A percentile compares a stretch with the other conserved stretches of the same genome.
Evolutionary conservation across 2,888 invertebrate genomes (phyloP).

Genomic region (Macroteleia sp.): DNA sequence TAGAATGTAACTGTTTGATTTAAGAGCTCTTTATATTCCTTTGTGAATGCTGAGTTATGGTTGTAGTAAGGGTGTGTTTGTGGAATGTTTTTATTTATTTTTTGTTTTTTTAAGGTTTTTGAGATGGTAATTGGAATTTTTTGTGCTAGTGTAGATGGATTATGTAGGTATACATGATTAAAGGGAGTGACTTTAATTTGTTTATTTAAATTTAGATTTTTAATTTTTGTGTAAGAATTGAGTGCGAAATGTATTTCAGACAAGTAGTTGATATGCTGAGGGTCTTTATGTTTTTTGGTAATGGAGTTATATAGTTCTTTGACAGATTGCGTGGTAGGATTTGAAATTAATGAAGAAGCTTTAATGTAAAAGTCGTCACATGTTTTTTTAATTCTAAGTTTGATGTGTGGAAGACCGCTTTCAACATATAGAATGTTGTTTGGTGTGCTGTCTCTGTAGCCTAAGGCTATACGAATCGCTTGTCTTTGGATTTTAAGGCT

Average conservation of each 20-base stretch:
- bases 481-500: too few relatives aligned
- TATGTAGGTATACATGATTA: not conserved
- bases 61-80: not conserved
- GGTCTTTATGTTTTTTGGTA: not conserved
- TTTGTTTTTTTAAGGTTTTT: too few relatives aligned
- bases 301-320: not conserved
- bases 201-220: not conserved
- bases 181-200: not conserved
- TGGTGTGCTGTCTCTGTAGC: not conserved
- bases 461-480: not conserved
- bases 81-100: too few relatives aligned
- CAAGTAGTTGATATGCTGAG: not conserved
- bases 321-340: not conserved
- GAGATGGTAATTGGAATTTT: too few relatives aligned
- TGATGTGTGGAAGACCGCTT: not conserved
- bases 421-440: not conserved
- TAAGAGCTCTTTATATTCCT: too few relatives aligned
- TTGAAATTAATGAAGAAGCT: not conserved
- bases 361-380: not conserved
- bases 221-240: not conserved
- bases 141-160: too few relatives aligned
- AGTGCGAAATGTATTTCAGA: not conserved
- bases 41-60: too few relatives aligned
- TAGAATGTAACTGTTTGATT: too few relatives aligned
- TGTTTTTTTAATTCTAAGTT: not conserved